Evolutionary conservation across 1,140 invertebrate genomes (phyloP), one percentile per base, ranked within the genome.

Genomic region (Aphaenogaster floridana): DNA sequence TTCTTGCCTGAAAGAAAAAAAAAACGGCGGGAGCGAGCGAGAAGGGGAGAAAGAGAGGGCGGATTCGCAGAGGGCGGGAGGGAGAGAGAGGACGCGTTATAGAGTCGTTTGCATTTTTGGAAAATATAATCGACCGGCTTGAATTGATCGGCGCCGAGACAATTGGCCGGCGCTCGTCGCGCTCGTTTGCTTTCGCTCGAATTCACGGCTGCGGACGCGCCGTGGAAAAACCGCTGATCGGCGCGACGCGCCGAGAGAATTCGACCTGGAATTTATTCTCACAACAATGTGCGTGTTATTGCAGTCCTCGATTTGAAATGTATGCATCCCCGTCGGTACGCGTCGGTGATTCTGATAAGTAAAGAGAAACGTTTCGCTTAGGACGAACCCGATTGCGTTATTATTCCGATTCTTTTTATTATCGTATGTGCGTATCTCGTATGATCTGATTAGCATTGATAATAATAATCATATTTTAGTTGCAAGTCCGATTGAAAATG

Each of bases 1-100:
- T 90, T 90, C 89, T 90, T 87, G 78, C 84, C 71, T 83, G 79
- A 87, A 90, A 87, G 89, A 84, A 64, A 76, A 90, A 90, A 89
- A 87, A 88, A 59, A 85, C 52, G 13, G 21, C 36, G 39, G 13
- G 13, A 61, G 34, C 21, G 45, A 36, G 64, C 6, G n/a, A 61
- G 42, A 59, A n/a, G 34, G 39, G 9, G 45, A 45, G 48, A 57
- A 17, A 77, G 21, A 9, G 74, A 11, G 15, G 34, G n/a, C 7
- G 59, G 39, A 11, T 21, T 36, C 34, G 1, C 17, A 2, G 28
- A 7, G 8, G 28, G 11, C 11, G 66, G 15, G 61, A 13, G 36
- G 11, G 61, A 59, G 50, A 48, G 21, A 74, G 68, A 57, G 87
- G n/a, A 28, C n/a, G 63, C 87, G 61, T 79, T 54, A 74, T 59